Evolutionary conservation across 2,797 vertebrate species (phyloP).

Genomic region (Eospalax fontanierii): DNA sequence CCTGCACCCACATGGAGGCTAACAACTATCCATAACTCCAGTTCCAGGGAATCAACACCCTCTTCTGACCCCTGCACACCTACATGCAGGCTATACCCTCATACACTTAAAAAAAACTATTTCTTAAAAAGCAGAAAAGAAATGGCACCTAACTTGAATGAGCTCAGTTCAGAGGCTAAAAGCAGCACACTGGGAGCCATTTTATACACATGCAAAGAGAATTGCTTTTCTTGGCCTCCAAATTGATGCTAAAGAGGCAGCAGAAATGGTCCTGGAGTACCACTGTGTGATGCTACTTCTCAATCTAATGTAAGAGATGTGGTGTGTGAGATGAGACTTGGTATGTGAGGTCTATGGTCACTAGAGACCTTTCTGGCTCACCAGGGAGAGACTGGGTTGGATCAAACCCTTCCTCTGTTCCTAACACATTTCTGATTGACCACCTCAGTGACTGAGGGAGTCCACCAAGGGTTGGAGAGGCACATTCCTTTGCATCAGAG

Average conservation of each 20-base stretch:
- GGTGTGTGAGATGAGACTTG: conserved; percentile 16
- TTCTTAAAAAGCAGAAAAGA: conserved; percentile 57
- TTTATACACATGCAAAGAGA: conserved; percentile 62
- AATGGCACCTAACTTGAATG: conserved; percentile 47
- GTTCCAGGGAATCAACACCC: too few species aligned
- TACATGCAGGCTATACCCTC: too few species aligned
- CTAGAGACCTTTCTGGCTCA: conserved; percentile 60
- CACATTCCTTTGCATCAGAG: too few species aligned
- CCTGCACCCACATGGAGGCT: too few species aligned
- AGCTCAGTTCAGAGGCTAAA: conserved; percentile 64
- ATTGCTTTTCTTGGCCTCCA: conserved; percentile 65
- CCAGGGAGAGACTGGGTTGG: too few species aligned
- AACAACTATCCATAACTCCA: too few species aligned
- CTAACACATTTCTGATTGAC: too few species aligned
- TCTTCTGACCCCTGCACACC: too few species aligned
- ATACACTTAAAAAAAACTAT: too few species aligned
- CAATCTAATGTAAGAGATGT: neutral
- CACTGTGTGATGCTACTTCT: neutral
- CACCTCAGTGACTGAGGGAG: too few species aligned
- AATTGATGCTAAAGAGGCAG: neutral
- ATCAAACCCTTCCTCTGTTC: too few species aligned
- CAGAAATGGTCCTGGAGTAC: conserved; percentile 26
- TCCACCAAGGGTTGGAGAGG: too few species aligned
- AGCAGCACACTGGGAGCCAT: conserved; percentile 52
- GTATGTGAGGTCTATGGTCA: conserved; percentile 50